A percentile compares a stretch with the other conserved stretches of the same genome.
Conservation (phyloP, 2,113 vertebrate genomes). For the Hippocampus guttulatus region DNA sequence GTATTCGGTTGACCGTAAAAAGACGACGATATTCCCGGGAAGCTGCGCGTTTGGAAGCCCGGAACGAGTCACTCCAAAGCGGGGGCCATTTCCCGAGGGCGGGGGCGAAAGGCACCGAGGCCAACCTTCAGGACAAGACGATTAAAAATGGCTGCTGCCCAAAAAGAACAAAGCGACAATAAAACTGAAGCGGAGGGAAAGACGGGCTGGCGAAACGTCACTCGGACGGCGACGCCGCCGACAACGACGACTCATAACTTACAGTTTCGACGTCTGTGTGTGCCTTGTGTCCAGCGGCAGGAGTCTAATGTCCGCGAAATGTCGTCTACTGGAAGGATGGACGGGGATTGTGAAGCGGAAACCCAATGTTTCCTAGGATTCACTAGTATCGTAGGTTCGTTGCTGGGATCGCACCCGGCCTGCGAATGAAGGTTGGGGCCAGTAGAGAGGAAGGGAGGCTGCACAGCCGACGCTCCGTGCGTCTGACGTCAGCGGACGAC, state of each 20-base stretch:
- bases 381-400: conserved; percentile 33
- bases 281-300: conserved; percentile 43
- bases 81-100: conserved; percentile 9
- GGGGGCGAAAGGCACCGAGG: conserved; percentile 40
- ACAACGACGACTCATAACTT: conserved; percentile 44
- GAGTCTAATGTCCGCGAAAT: conserved; percentile 58
- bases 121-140: conserved; percentile 65
- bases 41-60: not conserved
- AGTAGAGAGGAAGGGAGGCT: conserved; percentile 10
- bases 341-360: conserved; percentile 66
- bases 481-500: conserved; percentile 16
- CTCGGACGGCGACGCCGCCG: not conserved
- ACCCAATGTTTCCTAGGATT: conserved; percentile 52
- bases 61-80: not conserved
- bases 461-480: conserved; percentile 21
- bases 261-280: conserved; percentile 57
- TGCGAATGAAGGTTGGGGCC: conserved; percentile 48
- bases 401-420: conserved; percentile 68
- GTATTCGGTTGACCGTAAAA: not conserved
- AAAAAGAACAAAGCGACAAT: conserved; percentile 78
- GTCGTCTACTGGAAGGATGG: conserved; percentile 65
- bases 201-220: conserved; percentile 8
- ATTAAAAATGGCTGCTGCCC: conserved; percentile 80
- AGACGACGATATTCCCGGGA: not conserved
- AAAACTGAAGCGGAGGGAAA: conserved; percentile 56